Evolutionary conservation across 2,888 invertebrate genomes (phyloP), one percentile per base, ranked within the genome.

Genomic region (Galerucella calmariensis): DNA sequence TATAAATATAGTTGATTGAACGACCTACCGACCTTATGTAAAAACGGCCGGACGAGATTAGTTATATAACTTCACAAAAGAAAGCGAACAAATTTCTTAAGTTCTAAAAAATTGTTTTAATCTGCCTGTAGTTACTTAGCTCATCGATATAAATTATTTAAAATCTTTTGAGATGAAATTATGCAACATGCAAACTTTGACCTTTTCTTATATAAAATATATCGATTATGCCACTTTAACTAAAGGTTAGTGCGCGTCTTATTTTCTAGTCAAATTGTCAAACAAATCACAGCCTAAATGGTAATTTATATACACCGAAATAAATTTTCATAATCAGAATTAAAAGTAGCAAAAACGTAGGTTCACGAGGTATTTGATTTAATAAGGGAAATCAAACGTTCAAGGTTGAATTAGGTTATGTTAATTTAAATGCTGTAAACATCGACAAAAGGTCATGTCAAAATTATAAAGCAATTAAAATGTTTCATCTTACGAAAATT

Each of bases 151-250:
- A 70, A 44, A 65, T 70, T 70, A 41, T 70, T 65, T 56, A 63
- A 65, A 53, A 70, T 41, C 70, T 70, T 70, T 56, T 41, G 41
- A 53, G 61, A 41, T 27, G 27, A 16, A 20, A 63, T 70, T 65
- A 53, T 44, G 65, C 27, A 70, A 70, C 46, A 51, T 2, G 41
- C 65, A 51, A 70, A 70, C 70, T 70, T 63, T 70, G 56, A 63
- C 63, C 53, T 70, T 65, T 65, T 53, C 53, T 68, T 69, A 65
- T 44, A 63, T 70, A 70, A 70, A 70, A 65, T 70, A 70, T 56
- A 63, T 65, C 70, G 48, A 65, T 70, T 70, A 70, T 70, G 56
- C 53, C 51, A 44, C 51, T 56, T 48, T 70, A 63, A 53, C 24
- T 35, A 70, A 69, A 70, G 63, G 63, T 70, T 65, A 56, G 56